A percentile compares a stretch with the other conserved stretches of the same genome.
These are phyloP conservation scores for Tolypeutes matacus DNA, from an alignment of 2,797 vertebrate species.

Conservation along the genomic window DNA sequence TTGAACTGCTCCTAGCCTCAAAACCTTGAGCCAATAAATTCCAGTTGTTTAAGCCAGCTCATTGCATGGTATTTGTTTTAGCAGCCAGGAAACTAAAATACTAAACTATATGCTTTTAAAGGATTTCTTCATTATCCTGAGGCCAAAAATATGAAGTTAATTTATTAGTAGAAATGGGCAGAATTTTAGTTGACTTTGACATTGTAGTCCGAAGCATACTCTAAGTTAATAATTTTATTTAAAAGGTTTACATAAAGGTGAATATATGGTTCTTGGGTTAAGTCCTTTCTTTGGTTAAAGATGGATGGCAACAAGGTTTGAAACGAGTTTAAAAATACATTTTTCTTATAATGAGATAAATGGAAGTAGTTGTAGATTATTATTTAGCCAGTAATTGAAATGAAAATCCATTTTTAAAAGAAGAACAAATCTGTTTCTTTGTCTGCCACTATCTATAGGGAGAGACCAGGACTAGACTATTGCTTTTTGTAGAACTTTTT, in stretches of 20 bases:
- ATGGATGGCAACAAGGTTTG: neutral
- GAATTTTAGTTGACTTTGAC: slow-evolving; percentile 11
- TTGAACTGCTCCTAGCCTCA: too few species aligned
- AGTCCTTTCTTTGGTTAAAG: neutral
- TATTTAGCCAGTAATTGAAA: slow-evolving; percentile 58
- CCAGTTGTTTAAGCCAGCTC: too few species aligned
- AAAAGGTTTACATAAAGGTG: neutral
- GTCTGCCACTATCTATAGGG: neutral
- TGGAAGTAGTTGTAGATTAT: slow-evolving; percentile 12
- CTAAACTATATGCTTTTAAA: neutral
- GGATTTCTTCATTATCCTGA: neutral
- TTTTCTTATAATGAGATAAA: slow-evolving; percentile 32
- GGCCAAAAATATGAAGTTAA: neutral
- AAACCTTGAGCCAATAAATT: too few species aligned
- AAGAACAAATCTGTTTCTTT: neutral
- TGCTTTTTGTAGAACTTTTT: slow-evolving; percentile 34
- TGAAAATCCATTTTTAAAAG: neutral
- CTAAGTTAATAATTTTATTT: neutral
- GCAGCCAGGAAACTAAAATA: too few species aligned
- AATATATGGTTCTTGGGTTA: neutral
- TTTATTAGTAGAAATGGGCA: slow-evolving; percentile 18
- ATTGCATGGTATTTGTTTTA: too few species aligned
- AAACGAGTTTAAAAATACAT: slow-evolving; percentile 53
- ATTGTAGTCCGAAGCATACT: neutral
- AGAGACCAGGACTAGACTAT: slow-evolving; percentile 28